Evolutionary conservation across 92 coral and sea anemone species (phyloP).

Genomic region (Epizoanthus fatuus): DNA sequence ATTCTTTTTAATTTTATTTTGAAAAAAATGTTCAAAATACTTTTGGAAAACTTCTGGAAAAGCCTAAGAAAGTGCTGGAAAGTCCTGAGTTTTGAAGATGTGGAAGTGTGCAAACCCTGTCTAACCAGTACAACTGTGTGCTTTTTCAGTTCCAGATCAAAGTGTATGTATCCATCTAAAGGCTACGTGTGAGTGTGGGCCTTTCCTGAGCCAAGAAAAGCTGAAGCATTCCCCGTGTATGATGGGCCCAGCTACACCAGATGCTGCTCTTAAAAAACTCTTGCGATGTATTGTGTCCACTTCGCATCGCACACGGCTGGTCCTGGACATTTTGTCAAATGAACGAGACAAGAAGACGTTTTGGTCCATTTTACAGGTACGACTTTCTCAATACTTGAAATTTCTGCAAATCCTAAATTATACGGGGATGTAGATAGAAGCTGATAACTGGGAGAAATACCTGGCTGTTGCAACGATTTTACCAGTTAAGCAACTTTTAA

Average conservation of each 20-base stretch:
- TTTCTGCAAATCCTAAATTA: neutral
- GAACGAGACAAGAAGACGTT: slow-evolving; percentile 83
- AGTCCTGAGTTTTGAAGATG: neutral
- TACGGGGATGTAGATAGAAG: neutral
- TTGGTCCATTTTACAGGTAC: slow-evolving; percentile 78
- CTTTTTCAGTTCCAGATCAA: slow-evolving; percentile 22
- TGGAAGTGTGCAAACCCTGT: neutral
- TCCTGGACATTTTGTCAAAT: slow-evolving; percentile 70
- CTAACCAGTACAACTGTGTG: neutral
- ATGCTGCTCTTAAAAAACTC: slow-evolving; percentile 65
- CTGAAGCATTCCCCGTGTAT: slow-evolving; percentile 39
- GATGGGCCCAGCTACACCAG: slow-evolving; percentile 78
- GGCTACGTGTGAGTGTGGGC: slow-evolving; percentile 76
- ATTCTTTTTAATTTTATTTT: no score
- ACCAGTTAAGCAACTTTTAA: neutral
- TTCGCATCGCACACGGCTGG: slow-evolving; percentile 62
- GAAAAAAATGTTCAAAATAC: no score
- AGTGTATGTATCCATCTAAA: slow-evolving; percentile 63
- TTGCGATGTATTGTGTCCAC: slow-evolving; percentile 78
- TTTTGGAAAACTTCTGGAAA: no score
- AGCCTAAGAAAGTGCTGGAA: neutral
- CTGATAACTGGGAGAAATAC: no score
- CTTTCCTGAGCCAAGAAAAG: slow-evolving; percentile 64
- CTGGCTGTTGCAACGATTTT: no score
- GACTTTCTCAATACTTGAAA: no score